Evolutionary conservation across 2,797 vertebrate species (phyloP), one percentile per base, ranked within the genome.

Genomic region (Cirrhinus mrigala): DNA sequence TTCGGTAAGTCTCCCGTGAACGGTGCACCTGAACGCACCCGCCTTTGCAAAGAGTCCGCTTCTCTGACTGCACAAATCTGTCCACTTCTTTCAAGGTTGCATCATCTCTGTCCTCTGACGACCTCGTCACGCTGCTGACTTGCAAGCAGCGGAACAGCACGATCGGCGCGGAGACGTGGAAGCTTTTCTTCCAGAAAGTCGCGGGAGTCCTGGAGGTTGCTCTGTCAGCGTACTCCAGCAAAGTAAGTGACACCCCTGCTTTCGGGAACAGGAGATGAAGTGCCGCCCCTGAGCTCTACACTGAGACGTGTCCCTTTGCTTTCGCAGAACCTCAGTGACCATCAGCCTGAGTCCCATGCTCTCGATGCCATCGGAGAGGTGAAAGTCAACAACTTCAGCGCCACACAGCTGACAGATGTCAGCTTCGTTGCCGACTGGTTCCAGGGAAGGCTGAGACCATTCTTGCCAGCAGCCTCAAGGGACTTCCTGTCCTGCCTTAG

Each of bases 301-400:
- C 12, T 33, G 48, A 69, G 16, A 54, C 9, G 3, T 16, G 48
- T 33, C 27, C 29, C 56, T 9, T 22, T 50, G 0, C 33, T 75
- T 62, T 71, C 73, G 15, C 54, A 91, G 91, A 79, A 66, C 27
- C 40, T 86, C 16, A 82, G 62, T 83, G 75, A n/a, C 50, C 83
- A 2, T 48, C 60, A 54, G 15, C n/a, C 70, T 40, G 60, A 62
- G 56, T 73, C 91, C 54, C 2, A 56, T 40, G 77, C 86, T 22
- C 92, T 93, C 15, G 88, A 91, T 37, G 91, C 90, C 46, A 85
- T 93, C 10, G 90, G 78, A 85, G 88, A 92, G 48, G 73, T 91
- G 70, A 87, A 2, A 64, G 80, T 91, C 24, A 52, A 83, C 68
- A 89, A 68, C 56, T 87, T 93, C 80, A 88, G 64, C 74, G 56